These are phyloP conservation scores for Axis porcinus DNA, from an alignment of 2,113 vertebrate genomes.

Conservation along the genomic window DNA sequence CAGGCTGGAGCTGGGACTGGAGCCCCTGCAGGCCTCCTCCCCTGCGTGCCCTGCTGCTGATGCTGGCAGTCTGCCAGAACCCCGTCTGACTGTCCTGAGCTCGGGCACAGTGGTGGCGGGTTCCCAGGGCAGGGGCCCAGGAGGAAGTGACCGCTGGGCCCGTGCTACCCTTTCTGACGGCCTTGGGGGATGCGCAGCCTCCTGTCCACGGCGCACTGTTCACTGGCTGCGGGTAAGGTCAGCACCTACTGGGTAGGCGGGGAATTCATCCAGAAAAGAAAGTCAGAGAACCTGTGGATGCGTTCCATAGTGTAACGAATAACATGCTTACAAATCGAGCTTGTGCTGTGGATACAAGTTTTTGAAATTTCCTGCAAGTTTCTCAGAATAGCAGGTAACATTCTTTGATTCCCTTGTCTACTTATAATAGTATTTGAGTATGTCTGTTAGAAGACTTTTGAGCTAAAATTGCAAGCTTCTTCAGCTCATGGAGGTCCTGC, in stretches of 20 bases:
- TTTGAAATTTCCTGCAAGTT: background rate
- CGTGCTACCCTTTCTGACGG: background rate
- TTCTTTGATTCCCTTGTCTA: background rate
- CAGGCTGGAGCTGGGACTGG: background rate
- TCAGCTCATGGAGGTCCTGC: background rate
- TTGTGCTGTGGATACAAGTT: background rate
- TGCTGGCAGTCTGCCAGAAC: background rate
- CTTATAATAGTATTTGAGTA: background rate
- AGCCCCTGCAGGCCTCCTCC: background rate
- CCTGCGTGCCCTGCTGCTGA: fast-evolving
- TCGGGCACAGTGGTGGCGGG: background rate
- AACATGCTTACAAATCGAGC: background rate
- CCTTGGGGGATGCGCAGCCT: background rate
- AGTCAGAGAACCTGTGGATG: background rate
- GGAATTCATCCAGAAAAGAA: background rate
- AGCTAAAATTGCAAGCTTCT: background rate
- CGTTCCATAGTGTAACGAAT: background rate
- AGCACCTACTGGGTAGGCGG: too few relatives aligned
- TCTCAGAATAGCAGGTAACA: background rate
- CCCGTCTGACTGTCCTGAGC: background rate
- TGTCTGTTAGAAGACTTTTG: background rate
- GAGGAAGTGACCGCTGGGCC: background rate
- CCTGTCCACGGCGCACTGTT: fast-evolving
- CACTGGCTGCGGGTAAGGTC: background rate
- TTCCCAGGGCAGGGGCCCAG: background rate